phyloP scores from a whole-genome alignment of 2,797 vertebrate genomes.

The Potorous gilbertii region DNA sequence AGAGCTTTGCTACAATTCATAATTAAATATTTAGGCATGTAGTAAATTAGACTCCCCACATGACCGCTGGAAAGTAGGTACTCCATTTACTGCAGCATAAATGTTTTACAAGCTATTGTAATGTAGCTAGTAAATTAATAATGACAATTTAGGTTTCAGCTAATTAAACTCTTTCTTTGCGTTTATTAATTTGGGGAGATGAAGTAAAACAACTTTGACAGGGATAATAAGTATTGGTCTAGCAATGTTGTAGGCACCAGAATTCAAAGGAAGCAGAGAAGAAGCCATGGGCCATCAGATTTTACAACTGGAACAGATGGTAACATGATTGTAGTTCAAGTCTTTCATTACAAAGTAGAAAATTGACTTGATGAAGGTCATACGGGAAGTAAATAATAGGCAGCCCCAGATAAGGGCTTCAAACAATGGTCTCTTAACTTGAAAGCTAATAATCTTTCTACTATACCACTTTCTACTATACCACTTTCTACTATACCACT shows the following conservation, averaged over 20 bases:
- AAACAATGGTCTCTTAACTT: neutral
- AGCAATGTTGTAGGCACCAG: neutral
- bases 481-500: neutral
- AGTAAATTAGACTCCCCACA: conserved; percentile 82
- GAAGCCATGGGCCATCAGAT: neutral
- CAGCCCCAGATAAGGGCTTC: neutral
- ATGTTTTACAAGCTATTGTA: conserved; percentile 85
- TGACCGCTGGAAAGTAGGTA: conserved; percentile 79
- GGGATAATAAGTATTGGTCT: conserved; percentile 58
- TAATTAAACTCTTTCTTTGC: conserved; percentile 84
- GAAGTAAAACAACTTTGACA: conserved; percentile 77
- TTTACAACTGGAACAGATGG: neutral
- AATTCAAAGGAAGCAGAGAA: neutral
- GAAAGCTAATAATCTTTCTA: neutral
- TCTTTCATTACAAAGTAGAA: neutral
- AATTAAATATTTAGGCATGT: conserved; percentile 86
- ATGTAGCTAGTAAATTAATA: conserved; percentile 87
- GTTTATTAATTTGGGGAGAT: conserved; percentile 78
- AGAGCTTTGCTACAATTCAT: conserved; percentile 71
- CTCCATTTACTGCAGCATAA: conserved; percentile 83
- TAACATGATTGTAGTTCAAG: neutral
- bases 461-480: neutral
- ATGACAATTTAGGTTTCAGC: conserved; percentile 85
- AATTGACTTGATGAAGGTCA: neutral
- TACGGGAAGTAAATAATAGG: neutral